Conservation (phyloP, 2,113 vertebrate species). For the Prolemur simus region DNA sequence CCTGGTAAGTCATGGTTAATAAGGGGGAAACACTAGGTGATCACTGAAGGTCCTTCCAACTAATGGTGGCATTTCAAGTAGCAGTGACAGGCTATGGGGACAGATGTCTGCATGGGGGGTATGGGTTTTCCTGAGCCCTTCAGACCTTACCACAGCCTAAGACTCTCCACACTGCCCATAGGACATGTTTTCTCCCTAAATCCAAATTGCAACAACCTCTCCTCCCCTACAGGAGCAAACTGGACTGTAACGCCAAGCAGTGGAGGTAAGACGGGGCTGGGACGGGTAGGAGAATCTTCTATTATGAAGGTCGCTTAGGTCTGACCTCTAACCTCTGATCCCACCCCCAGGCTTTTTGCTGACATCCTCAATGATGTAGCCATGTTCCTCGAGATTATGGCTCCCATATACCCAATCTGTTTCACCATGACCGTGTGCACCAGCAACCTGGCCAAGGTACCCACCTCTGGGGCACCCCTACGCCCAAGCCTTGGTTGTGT, state of each 20-base stretch:
- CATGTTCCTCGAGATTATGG: slow-evolving; percentile 93
- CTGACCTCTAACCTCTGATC: slow-evolving; percentile 27
- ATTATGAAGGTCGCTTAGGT: not conserved
- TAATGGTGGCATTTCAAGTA: not conserved
- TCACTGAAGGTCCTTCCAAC: not conserved
- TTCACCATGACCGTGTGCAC: slow-evolving; percentile 89
- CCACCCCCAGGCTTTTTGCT: slow-evolving; percentile 88
- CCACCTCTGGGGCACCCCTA: not conserved
- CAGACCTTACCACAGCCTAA: not conserved
- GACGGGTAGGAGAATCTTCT: not conserved
- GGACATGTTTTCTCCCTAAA: not conserved
- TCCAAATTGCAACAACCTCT: not conserved
- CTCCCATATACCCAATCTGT: slow-evolving; percentile 86
- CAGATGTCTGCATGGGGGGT: not conserved
- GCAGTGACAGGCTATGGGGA: not conserved
- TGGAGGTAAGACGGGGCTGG: slow-evolving; percentile 87
- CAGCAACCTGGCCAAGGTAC: slow-evolving; percentile 92
- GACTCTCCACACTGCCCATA: not conserved
- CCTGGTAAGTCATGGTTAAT: not conserved
- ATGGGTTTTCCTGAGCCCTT: not conserved
- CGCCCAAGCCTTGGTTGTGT: not conserved
- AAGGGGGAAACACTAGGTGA: not conserved
- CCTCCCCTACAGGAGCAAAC: slow-evolving; percentile 84
- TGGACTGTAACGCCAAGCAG: slow-evolving; percentile 94
- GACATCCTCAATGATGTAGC: slow-evolving; percentile 92